A percentile compares a stretch with the other conserved stretches of the same genome.
Conservation (phyloP, 2,797 vertebrate genomes). For the Pseudotriccus pelzelni region DNA sequence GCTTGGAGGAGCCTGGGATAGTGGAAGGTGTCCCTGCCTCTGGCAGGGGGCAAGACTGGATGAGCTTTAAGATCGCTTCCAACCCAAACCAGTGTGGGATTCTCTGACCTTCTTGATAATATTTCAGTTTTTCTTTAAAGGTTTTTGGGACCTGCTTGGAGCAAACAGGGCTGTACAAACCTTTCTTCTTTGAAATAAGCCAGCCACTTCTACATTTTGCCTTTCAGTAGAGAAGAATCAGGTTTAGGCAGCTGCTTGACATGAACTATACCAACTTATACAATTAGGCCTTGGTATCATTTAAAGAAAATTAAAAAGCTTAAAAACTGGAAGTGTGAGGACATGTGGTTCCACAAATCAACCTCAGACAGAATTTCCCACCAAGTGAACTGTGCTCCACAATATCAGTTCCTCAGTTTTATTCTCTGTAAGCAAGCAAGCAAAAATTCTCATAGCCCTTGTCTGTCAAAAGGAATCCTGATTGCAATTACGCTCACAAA, state of each 20-base stretch:
- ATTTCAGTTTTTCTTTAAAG: background rate
- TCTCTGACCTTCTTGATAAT: background rate
- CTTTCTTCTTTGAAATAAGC: background rate
- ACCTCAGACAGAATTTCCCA: background rate
- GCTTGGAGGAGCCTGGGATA: background rate
- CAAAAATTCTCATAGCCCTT: background rate
- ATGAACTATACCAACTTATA: fast-evolving
- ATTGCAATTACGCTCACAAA: background rate
- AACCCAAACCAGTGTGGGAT: background rate
- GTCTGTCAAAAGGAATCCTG: background rate
- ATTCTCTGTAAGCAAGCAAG: background rate
- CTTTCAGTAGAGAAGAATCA: background rate
- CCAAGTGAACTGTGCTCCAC: fast-evolving
- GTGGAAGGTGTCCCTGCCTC: background rate
- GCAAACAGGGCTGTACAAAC: background rate
- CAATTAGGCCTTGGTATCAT: fast-evolving
- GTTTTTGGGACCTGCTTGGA: background rate
- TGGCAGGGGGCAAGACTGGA: background rate
- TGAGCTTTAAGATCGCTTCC: background rate
- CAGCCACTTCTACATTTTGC: background rate
- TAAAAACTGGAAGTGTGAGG: fast-evolving
- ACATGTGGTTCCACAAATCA: fast-evolving
- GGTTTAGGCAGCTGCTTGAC: background rate
- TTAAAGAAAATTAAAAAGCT: background rate
- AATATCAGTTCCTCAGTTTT: background rate